Evolutionary conservation across 1,140 invertebrate species (phyloP).

Genomic region (Bombus waltoni): DNA sequence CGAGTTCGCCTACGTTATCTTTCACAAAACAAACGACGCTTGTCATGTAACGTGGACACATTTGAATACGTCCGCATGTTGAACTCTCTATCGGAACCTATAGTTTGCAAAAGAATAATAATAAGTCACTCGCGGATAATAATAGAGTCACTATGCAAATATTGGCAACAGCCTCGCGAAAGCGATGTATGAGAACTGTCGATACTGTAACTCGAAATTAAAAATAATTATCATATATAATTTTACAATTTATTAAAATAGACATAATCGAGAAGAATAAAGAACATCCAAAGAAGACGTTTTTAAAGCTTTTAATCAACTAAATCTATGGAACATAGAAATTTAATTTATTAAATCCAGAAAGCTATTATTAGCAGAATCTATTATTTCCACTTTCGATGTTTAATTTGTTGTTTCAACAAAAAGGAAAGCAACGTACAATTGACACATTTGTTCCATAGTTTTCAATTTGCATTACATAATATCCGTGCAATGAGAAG

Average conservation of each 20-base stretch:
- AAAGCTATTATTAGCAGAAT: neutral
- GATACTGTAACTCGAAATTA: too few species aligned
- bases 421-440: neutral
- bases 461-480: neutral
- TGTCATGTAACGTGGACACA: neutral
- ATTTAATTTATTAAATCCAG: neutral
- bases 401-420: neutral
- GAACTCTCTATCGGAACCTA: neutral
- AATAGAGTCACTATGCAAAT: neutral
- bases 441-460: neutral
- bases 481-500: neutral
- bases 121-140: neutral
- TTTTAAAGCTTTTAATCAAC: neutral
- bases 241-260: too few species aligned
- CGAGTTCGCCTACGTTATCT: slow-evolving; percentile 9
- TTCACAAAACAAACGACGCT: neutral
- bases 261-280: too few species aligned
- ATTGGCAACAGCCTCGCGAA: neutral
- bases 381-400: neutral
- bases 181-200: neutral
- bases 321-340: neutral
- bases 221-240: too few species aligned
- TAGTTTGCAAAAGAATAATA: slow-evolving; percentile 10
- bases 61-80: neutral
- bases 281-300: neutral